Percentiles rank a stretch among this genome's conserved stretches.
These are phyloP conservation scores for Sinopyrophorus schimmeli DNA, from an alignment of 2,888 invertebrate species.

Conservation along the genomic window DNA sequence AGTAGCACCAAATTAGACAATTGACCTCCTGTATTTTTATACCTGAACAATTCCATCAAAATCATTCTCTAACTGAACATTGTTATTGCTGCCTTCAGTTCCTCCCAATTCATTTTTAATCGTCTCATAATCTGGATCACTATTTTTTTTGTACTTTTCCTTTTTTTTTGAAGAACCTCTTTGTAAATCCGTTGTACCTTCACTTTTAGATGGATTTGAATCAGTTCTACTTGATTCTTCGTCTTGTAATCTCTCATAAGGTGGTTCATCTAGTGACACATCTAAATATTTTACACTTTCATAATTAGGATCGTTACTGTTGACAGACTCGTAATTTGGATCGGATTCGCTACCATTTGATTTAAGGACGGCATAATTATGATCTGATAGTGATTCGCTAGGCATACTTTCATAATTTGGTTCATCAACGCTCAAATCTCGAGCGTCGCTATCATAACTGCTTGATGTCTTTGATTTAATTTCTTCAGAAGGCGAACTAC, in stretches of 20 bases:
- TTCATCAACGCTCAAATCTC: conserved; percentile 55
- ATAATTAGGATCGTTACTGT: conserved; percentile 75
- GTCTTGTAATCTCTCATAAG: conserved; percentile 64
- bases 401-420: conserved; percentile 80
- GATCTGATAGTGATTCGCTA: conserved; percentile 53
- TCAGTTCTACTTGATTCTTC: conserved; percentile 44
- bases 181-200: conserved; percentile 38
- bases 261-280: conserved; percentile 63
- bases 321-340: conserved; percentile 69
- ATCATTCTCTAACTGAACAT: conserved; percentile 21
- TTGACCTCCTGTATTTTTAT: conserved; percentile 1
- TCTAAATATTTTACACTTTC: conserved; percentile 79
- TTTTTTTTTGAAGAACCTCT: neutral
- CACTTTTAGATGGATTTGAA: conserved; percentile 43
- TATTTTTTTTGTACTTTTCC: conserved; percentile 4
- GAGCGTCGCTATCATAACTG: conserved; percentile 58
- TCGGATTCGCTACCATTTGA: conserved; percentile 72
- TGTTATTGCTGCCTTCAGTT: conserved; percentile 8
- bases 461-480: conserved; percentile 60
- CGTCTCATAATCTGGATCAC: conserved; percentile 69
- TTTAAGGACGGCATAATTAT: conserved; percentile 62
- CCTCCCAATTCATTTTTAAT: conserved; percentile 47
- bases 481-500: conserved; percentile 27
- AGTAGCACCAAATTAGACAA: conserved; percentile 5
- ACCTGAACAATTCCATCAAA: conserved; percentile 29